Evolutionary conservation across 2,888 invertebrate species (phyloP), one percentile per base, ranked within the genome.

Genomic region (Hemithea aestivaria): DNA sequence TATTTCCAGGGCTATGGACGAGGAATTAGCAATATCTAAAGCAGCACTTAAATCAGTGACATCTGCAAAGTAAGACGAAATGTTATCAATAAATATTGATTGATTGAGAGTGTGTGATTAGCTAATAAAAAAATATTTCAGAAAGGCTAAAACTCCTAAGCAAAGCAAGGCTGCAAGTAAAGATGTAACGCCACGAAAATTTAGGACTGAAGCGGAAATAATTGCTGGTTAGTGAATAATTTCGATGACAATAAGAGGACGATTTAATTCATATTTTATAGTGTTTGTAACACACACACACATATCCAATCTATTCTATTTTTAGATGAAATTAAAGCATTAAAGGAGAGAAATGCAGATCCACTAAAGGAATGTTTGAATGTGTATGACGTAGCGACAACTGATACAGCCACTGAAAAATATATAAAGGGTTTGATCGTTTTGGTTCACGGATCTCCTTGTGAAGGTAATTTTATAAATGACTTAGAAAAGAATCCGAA

Each of bases 381-480:
- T 5, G 52, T 51, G 6, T 59, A 64, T 32, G 68, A 73, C 6
- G 44, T 45, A 7, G 21, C 40, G 6, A 50, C 61, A 1, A 39
- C 51, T 1, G 58, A 53, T 9, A 32, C 53, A 5, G 45, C 31
- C 1, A 48, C 34, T 9, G 68, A 73, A n/a, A 70, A 62, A 50
- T 51, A 55, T 42, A 45, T 56, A 1, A 83, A 77, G 57, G 85
- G 85, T n/a, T 48, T 84, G 10, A 53, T 87, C 1, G 59, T 83
- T 37, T 73, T 87, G 43, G 62, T 80, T 27, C 79, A 85, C 42
- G 87, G 84, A 10, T 77, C 82, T 12, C 84, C 83, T 1, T 68
- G 70, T 58, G 81, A 84, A 78, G 87, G 87, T 83, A n/a, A n/a
- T n/a, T n/a, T n/a, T n/a, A n/a, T n/a, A n/a, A n/a, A n/a, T n/a